Evolutionary conservation across 2,797 vertebrate genomes (phyloP), one percentile per base, ranked within the genome.

Genomic region (Propithecus deckenii): DNA sequence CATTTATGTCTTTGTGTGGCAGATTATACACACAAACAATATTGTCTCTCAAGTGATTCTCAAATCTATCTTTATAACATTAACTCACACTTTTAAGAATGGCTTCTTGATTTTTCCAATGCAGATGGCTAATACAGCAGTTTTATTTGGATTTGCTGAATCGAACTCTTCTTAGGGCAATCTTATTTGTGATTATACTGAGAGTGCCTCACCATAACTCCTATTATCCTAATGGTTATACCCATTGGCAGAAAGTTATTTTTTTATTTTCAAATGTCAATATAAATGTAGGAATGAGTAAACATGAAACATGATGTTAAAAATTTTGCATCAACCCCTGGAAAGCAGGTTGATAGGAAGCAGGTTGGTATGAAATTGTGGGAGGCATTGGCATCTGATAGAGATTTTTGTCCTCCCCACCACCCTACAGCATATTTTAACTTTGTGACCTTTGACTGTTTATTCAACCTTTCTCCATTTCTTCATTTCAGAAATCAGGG

Each of bases 231-330:
- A 63, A 80, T 2, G 41, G 20, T 41, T 63, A 43, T 35, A 52
- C 11, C 28, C 84, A 86, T 78, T 63, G 43, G 13, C 28, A 81
- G 43, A 90, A 87, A 69, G 38, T 78, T 30, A 28, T 65, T 61
- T 88, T 81, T 11, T 86, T 11, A 87, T 87, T 96, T 76, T 35
- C 22, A 93, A 83, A 69, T 86, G 63, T 91, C 63, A 63, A 59
- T 2, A 35, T 80, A 85, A 86, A n/a, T 65, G 38, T 71, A 71
- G 46, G 38, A 79, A 95, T 59, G 80, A 89, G 59, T 25, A 78
- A 85, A 75, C 20, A 30, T n/a, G 25, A 25, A 38, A 22, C 38
- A 61, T 76, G 6, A 22, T 69, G 17, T 96, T 81, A 74, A 85
- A 88, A 65, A n/a, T 81, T 35, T 20, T 23, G 38, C 10, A 74